These are phyloP conservation scores for Hyppa rectilinea DNA, from an alignment of 2,888 invertebrate genomes.

Conservation along the genomic window DNA sequence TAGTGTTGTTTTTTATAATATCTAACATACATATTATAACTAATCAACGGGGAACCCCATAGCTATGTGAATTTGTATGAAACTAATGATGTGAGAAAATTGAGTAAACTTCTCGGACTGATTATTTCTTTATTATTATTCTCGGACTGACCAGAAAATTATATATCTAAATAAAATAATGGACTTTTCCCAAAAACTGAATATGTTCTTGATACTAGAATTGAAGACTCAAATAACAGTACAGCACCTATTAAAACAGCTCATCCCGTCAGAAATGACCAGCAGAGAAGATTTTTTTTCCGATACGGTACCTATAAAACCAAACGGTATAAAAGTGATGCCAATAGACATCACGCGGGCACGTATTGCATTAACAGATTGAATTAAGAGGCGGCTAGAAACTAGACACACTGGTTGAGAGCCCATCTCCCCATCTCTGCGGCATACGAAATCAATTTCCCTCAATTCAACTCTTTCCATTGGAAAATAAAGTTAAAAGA, in stretches of 20 bases:
- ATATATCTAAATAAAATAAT: background rate
- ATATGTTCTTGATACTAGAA: background rate
- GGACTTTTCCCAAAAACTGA: background rate
- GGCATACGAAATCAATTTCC: constrained; percentile 44
- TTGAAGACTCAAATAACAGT: background rate
- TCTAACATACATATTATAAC: background rate
- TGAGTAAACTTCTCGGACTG: too few species aligned
- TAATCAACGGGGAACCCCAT: background rate
- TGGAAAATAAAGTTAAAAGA: constrained; percentile 34
- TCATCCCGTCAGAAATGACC: background rate
- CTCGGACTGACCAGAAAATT: too few species aligned
- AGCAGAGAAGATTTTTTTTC: background rate
- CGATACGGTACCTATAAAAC: background rate
- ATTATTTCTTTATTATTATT: too few species aligned
- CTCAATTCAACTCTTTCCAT: constrained; percentile 40
- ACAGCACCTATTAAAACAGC: background rate
- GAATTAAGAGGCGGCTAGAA: constrained; percentile 34
- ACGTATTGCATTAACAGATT: constrained; percentile 51
- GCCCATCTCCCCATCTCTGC: constrained; percentile 22
- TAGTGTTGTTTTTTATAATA: background rate
- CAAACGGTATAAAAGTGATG: constrained; percentile 36
- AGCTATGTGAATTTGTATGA: background rate
- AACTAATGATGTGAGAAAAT: background rate
- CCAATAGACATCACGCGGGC: constrained; percentile 22
- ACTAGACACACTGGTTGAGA: constrained; percentile 42